Conservation (phyloP, 2,888 invertebrate genomes). For the Abscondita cerata region DNA sequence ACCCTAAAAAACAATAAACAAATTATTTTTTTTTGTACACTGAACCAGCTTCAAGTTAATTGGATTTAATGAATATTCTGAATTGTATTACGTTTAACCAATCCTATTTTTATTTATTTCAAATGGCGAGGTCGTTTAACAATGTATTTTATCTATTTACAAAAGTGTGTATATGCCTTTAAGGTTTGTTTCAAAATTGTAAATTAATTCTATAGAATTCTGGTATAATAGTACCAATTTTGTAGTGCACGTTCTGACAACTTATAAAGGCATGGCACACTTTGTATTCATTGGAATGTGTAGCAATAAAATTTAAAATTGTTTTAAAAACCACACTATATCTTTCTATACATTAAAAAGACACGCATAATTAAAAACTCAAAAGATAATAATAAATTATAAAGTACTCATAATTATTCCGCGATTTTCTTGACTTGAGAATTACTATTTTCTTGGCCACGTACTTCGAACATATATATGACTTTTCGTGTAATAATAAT, state of each 20-base stretch:
- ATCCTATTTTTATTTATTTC: conserved; percentile 1
- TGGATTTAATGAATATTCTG: not conserved
- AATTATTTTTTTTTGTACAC: no score
- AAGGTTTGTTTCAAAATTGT: not conserved
- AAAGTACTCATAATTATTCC: no score
- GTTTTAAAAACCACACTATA: no score
- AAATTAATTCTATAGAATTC: not conserved
- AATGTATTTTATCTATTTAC: not conserved
- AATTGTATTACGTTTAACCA: not conserved
- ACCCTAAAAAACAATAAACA: conserved; percentile 46
- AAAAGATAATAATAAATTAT: no score
- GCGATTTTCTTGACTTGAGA: no score
- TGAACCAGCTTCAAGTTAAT: no score
- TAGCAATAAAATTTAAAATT: no score
- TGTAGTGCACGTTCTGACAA: not conserved
- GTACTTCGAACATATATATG: no score
- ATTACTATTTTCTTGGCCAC: no score
- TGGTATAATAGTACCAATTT: not conserved
- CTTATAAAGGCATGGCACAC: not conserved
- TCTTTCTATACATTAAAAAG: no score
- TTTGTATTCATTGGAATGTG: not conserved
- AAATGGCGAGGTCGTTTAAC: not conserved
- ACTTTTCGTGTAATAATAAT: no score
- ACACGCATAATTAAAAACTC: no score
- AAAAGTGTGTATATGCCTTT: not conserved